Conservation (phyloP, 2,888 invertebrate species). For the Tenthredo livida region DNA sequence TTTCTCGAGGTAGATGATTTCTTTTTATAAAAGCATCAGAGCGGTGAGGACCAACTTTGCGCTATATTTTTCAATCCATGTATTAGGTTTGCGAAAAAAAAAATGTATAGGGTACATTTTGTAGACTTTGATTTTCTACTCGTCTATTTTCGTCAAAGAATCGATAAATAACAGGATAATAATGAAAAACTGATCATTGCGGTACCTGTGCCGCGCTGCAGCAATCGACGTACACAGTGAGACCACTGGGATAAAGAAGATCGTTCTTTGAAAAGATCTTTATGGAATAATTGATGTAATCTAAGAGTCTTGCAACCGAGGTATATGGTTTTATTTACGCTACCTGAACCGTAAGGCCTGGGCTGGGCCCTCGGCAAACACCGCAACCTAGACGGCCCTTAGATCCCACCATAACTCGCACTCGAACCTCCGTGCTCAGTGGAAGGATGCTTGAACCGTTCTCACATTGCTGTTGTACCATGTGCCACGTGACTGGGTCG, state of each 20-base stretch:
- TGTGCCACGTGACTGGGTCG: conserved; percentile 92
- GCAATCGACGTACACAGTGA: too few relatives aligned
- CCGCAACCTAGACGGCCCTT: conserved; percentile 92
- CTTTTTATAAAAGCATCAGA: neutral
- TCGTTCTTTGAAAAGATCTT: neutral
- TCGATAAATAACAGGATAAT: neutral
- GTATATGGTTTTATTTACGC: neutral
- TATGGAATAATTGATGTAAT: neutral
- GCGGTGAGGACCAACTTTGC: neutral
- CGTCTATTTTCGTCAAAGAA: neutral
- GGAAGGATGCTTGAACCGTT: conserved; percentile 80
- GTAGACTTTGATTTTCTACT: neutral
- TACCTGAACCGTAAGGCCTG: conserved; percentile 76
- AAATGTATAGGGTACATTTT: neutral
- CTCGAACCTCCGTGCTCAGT: conserved; percentile 84
- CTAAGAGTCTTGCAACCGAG: neutral
- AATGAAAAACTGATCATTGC: neutral
- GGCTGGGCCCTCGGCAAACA: conserved; percentile 77
- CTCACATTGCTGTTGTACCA: conserved; percentile 83
- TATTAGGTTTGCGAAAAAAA: neutral
- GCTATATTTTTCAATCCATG: neutral
- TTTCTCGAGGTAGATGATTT: neutral
- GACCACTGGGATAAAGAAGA: too few relatives aligned
- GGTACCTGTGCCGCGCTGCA: too few relatives aligned
- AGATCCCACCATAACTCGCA: conserved; percentile 90